A percentile compares a stretch with the other conserved stretches of the same genome.
phyloP scores from a whole-genome alignment of 2,888 invertebrate species.

The Lasiommata megera region DNA sequence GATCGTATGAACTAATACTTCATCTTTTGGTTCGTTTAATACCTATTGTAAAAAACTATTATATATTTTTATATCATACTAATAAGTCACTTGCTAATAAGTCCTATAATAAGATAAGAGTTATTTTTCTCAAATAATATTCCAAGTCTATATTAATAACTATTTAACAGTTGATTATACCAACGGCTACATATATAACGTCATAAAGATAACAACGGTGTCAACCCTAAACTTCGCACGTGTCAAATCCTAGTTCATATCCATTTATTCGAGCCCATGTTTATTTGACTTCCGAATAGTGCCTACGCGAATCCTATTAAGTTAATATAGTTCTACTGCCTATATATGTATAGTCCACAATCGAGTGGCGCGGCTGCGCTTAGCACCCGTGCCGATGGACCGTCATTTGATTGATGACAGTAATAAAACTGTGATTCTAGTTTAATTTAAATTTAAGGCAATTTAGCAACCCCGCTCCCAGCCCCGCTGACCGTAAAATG shows the following conservation, averaged over 20 bases:
- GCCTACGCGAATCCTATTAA: constrained; percentile 44
- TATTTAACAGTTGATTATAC: too few species aligned
- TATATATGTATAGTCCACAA: constrained; percentile 52
- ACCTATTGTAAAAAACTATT: too few species aligned
- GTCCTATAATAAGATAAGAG: too few species aligned
- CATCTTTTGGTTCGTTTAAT: too few species aligned
- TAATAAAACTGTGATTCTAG: constrained; percentile 80
- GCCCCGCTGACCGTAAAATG: constrained; percentile 73
- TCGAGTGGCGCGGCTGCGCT: constrained; percentile 40
- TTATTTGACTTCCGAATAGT: constrained; percentile 74
- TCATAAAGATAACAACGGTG: constrained; percentile 28
- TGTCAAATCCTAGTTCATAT: constrained; percentile 73
- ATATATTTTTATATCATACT: too few species aligned
- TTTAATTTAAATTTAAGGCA: constrained; percentile 81
- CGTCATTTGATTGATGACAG: constrained; percentile 78
- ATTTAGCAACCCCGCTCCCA: constrained; percentile 67
- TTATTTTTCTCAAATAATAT: too few species aligned
- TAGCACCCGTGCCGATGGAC: constrained; percentile 55
- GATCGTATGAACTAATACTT: too few species aligned
- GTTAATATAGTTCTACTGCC: constrained; percentile 45
- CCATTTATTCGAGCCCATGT: constrained; percentile 74
- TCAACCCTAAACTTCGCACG: constrained; percentile 48
- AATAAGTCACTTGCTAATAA: too few species aligned
- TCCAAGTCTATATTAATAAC: too few species aligned
- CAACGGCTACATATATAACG: not conserved